Conservation (phyloP, 37 sponge, comb jelly and placozoan genomes). For the Bolinopsis microptera region DNA sequence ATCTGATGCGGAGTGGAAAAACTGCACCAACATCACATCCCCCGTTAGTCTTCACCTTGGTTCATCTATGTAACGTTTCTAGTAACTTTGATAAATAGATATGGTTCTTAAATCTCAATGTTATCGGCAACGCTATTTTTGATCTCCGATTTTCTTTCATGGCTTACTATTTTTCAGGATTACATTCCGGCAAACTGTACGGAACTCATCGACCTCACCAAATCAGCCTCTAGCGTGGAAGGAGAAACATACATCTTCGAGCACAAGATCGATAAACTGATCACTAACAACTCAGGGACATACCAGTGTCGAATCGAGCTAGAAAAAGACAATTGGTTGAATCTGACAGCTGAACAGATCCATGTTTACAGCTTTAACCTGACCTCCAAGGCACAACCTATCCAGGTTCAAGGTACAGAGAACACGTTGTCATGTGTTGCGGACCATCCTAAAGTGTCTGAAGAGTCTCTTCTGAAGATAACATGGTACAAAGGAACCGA, state of each 20-base stretch:
- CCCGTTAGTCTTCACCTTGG: too few species aligned
- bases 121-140: too few species aligned
- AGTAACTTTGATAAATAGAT: too few species aligned
- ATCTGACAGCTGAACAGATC: not conserved
- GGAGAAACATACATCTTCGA: not conserved
- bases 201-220: too few species aligned
- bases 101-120: too few species aligned
- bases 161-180: too few species aligned
- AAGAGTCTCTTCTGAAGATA: not conserved
- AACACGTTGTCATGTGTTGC: not conserved
- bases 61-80: too few species aligned
- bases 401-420: not conserved
- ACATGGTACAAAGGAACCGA: slow-evolving; percentile 39
- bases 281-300: not conserved
- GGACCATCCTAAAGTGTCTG: not conserved
- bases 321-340: not conserved
- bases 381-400: not conserved
- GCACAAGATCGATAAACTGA: not conserved
- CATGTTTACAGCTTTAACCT: not conserved
- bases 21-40: not conserved
- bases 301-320: not conserved
- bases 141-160: too few species aligned
- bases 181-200: too few species aligned
- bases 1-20: not conserved
- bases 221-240: too few species aligned